Evolutionary conservation across 92 coral and sea anemone genomes (phyloP).

Genomic region (Parazoanthus swiftii): DNA sequence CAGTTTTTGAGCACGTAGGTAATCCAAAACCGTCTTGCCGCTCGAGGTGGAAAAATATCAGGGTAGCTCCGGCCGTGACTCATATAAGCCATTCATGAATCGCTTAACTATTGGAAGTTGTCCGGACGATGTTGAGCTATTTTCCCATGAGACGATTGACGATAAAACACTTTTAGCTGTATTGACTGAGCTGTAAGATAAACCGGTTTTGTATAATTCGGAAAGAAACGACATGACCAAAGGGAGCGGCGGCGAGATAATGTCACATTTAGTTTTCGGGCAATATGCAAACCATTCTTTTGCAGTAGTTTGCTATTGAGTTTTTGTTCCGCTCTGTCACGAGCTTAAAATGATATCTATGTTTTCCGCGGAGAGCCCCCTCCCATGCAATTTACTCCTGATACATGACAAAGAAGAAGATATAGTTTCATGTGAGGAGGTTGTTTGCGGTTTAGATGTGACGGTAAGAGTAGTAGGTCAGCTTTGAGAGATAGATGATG

Average conservation of each 20-base stretch:
- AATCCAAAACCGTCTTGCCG: no score
- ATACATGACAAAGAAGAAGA: slow-evolving; percentile 36
- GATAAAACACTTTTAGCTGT: no score
- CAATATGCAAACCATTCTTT: slow-evolving; percentile 30
- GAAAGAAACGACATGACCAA: slow-evolving; percentile 34
- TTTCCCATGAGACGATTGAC: no score
- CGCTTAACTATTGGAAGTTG: no score
- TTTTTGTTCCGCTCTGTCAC: slow-evolving; percentile 17
- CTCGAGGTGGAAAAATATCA: no score
- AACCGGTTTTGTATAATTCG: neutral
- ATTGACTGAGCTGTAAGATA: no score
- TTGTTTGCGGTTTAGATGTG: slow-evolving; percentile 16
- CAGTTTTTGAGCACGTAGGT: no score
- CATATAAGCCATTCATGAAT: no score
- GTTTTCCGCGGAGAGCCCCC: slow-evolving; percentile 2
- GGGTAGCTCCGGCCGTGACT: no score
- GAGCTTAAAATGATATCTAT: slow-evolving; percentile 21
- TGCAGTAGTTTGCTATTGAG: slow-evolving; percentile 6
- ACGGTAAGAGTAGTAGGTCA: slow-evolving; percentile 10
- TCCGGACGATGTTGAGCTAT: no score
- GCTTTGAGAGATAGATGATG: no score
- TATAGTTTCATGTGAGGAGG: slow-evolving; percentile 32
- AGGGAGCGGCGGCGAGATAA: slow-evolving; percentile 28
- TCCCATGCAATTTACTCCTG: slow-evolving; percentile 11
- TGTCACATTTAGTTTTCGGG: neutral